Base-by-base conservation (phyloP, 2,113 vertebrate species). In the Crotalus viridis region DNA sequence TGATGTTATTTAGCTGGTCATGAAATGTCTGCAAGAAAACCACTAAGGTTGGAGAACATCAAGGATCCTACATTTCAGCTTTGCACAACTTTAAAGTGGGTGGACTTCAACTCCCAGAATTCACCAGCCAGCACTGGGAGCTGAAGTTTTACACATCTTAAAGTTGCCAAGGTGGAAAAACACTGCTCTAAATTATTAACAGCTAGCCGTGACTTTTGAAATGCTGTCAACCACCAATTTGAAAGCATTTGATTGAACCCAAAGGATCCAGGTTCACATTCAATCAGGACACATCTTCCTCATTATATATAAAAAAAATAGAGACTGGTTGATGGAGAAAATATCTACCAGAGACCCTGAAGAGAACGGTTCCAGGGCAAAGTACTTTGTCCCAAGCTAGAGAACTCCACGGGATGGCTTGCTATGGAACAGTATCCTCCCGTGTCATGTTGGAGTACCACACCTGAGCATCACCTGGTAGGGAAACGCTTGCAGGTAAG, bases 401-500 rank as follows among this genome's bases (percentile, higher is more conserved):
- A 69, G 10, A 69, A n/a, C 12, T 13, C 28, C 61, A n/a, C 13
- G 61, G 4, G 28, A 15, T n/a, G 26, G 28, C 10, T 69, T 69
- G 61, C 61, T 69, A 69, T 28, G 61, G 64, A 28, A 15, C 64
- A 5, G 4, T 5, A 69, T 69, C 12, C 28, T 15, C 10, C 15
- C 64, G 15, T 69, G 28, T 69, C 26, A n/a, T 69, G 64, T 33
- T 33, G n/a, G n/a, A 33, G 64, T 33, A 74, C 64, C 64, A 74
- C 64, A 69, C 64, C 22, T 43, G 54, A 9, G 10, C 81, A 87
- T 90, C 95, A 98, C 98, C 22, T 98, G 97, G 95, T 98, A 98
- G 0, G 98, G 98, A 93, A 98, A 98, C 0, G 98, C 98, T 94
- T 98, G 97, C 4, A 97, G 97, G 0, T 97, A 96, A 7, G 98